Evolutionary conservation across 2,113 vertebrate species (phyloP).

Genomic region (Felis chaus): DNA sequence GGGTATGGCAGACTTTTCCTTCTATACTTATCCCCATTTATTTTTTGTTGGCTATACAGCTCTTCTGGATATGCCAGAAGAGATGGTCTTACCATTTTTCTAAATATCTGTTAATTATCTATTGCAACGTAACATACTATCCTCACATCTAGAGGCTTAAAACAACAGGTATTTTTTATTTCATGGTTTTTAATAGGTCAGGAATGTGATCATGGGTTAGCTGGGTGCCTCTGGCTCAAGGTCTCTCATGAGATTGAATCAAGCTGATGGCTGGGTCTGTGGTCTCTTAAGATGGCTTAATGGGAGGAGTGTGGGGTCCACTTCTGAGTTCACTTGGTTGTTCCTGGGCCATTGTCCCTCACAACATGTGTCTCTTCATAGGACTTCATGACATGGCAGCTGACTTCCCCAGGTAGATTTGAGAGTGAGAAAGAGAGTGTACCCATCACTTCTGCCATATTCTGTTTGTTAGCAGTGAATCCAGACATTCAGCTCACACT

Average conservation of each 20-base stretch:
- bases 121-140: neutral
- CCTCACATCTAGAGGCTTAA: neutral
- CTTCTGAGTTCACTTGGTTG: neutral
- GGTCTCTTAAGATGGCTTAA: neutral
- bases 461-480: neutral
- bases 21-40: neutral
- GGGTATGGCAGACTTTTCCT: neutral
- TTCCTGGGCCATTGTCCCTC: neutral
- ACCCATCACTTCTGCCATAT: neutral
- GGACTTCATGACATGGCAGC: neutral
- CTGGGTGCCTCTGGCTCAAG: neutral
- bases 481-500: neutral
- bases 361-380: neutral
- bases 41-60: neutral
- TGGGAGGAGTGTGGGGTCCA: neutral
- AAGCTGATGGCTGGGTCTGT: neutral
- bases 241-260: neutral
- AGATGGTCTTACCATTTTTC: neutral
- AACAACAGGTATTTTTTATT: neutral
- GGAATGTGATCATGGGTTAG: neutral
- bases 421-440: neutral
- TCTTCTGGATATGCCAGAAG: neutral
- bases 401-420: neutral
- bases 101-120: neutral
- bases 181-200: neutral